Conservation (phyloP, 2,113 vertebrate genomes). For the Zingel zingel region DNA sequence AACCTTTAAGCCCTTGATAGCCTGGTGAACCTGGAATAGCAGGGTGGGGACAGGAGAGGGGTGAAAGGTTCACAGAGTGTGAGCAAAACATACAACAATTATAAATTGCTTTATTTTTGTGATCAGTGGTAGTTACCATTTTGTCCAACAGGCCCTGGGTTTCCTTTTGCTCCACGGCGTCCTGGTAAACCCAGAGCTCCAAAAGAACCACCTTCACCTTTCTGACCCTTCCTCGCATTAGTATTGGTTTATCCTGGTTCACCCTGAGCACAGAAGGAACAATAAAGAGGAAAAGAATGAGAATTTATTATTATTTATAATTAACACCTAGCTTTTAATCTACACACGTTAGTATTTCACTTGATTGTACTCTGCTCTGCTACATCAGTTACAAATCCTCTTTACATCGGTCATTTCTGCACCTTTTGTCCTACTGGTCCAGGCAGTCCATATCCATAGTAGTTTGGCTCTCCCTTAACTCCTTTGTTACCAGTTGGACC, state of each 20-base stretch:
- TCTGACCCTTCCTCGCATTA: slow-evolving; percentile 54
- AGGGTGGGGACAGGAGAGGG: neutral
- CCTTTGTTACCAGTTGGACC: slow-evolving; percentile 85
- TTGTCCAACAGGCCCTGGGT: slow-evolving; percentile 60
- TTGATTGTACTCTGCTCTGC: neutral
- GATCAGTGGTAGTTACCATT: slow-evolving; percentile 47
- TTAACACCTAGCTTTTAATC: neutral
- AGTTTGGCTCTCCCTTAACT: slow-evolving; percentile 84
- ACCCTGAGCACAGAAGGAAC: slow-evolving; percentile 51
- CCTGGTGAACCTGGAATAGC: slow-evolving; percentile 66
- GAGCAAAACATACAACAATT: neutral
- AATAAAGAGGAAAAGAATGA: neutral
- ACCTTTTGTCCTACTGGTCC: slow-evolving; percentile 89
- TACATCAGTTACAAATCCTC: neutral
- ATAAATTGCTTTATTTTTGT: neutral
- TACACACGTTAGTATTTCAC: neutral
- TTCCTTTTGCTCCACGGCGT: slow-evolving; percentile 55
- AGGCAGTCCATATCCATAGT: slow-evolving; percentile 70
- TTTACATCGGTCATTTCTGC: slow-evolving; percentile 29
- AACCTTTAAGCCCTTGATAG: slow-evolving; percentile 56
- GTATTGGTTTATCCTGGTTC: slow-evolving; percentile 39
- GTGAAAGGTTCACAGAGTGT: neutral
- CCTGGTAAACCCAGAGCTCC: slow-evolving; percentile 57
- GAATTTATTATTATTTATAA: neutral
- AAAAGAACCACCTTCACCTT: slow-evolving; percentile 61